Base-by-base conservation (phyloP, 2,113 vertebrate species). In the Irena cyanogastra region DNA sequence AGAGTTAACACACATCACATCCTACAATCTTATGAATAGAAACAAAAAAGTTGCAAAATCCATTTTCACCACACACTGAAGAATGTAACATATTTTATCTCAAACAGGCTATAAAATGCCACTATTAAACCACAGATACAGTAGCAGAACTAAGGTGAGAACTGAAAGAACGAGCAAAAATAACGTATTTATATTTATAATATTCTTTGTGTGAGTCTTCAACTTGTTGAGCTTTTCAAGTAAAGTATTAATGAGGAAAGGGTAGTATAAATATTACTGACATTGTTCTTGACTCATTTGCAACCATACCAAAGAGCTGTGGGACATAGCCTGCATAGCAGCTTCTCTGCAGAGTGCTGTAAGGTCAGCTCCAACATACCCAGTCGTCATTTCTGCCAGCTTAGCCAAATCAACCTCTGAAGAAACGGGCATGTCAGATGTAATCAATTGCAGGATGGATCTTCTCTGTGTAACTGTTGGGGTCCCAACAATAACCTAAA, bases 281-380 rank as follows among this genome's bases (percentile, higher is more conserved):
- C 35, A 44, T 12, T 26, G 35, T 8, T 77, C 83, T 60, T 22
- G 56, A 63, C 30, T 57, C 31, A 74, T 84, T 3, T 54, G 57
- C 54, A 74, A 45, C 37, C 97, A 93, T 98, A 99, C 99, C 98
- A 97, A 98, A 49, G 97, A 85, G 45, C 89, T 94, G 47, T 94
- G 98, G n/a, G 98, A 97, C 69, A 99, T 41, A 45, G 98, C 98
- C 11, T 97, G 97, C 98, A 99, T 96, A n/a, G 98, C 98, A 21
- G 99, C 99, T 86, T 99, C 99, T 85, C 99, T 97, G 97, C 99
- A 99, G 89, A 99, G 98, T 3, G 99, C 99, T 5, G 98, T 98
- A 54, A 99, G 98, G 95, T 99, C 99, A 22, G 99, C 99, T 42
- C 99, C 99, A 8, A 99, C 99, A 7, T 98, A 99, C 30, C 99